These are phyloP conservation scores for Trialeurodes vaporariorum DNA, from an alignment of 1,140 invertebrate species.

Conservation along the genomic window DNA sequence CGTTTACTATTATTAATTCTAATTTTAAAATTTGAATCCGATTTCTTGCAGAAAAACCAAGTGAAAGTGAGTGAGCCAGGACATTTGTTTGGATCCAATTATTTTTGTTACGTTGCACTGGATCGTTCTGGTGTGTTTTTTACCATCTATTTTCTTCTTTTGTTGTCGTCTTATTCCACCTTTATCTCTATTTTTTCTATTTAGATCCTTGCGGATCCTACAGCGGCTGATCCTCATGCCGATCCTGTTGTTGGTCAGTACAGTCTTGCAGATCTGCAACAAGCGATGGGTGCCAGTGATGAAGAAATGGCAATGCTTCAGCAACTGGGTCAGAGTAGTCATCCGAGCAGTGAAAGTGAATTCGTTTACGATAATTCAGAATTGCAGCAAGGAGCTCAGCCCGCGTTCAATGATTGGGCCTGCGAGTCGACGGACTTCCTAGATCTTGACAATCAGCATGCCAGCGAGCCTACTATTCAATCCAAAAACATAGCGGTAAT, in stretches of 20 bases:
- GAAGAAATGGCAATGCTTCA: conserved; percentile 31
- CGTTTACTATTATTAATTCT: too few relatives aligned
- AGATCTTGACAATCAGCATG: neutral
- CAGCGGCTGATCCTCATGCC: neutral
- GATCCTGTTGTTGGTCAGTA: conserved; percentile 15
- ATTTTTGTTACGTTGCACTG: too few relatives aligned
- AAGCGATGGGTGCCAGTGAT: conserved; percentile 30
- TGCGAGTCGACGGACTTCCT: neutral
- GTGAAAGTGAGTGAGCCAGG: too few relatives aligned
- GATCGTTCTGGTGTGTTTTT: too few relatives aligned
- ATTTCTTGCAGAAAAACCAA: too few relatives aligned
- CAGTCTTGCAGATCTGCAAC: conserved; percentile 26
- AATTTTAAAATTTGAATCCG: too few relatives aligned
- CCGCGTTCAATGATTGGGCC: neutral
- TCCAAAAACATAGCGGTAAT: neutral
- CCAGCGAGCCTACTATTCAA: too few relatives aligned
- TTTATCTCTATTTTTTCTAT: too few relatives aligned
- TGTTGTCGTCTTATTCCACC: too few relatives aligned
- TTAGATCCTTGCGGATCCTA: neutral
- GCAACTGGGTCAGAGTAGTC: conserved; percentile 24
- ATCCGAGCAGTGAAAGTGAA: neutral
- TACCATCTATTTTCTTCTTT: too few relatives aligned
- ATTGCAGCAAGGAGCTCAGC: neutral
- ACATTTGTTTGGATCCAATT: too few relatives aligned
- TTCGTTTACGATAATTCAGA: neutral